Evolutionary conservation across 2,888 invertebrate genomes (phyloP).

Genomic region (Cinara cedri): DNA sequence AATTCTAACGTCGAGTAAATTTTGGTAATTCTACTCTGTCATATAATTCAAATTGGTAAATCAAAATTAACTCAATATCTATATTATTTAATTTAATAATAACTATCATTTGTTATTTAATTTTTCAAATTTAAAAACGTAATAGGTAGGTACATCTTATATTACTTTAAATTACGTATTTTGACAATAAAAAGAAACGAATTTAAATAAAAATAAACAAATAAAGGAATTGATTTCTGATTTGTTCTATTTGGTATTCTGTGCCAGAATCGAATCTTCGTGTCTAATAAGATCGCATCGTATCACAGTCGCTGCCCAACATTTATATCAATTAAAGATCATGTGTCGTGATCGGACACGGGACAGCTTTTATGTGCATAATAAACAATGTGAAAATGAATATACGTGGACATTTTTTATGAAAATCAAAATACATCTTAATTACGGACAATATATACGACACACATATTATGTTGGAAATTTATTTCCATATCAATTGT

Average conservation of each 20-base stretch:
- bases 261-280: constrained; percentile 33
- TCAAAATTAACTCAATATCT: too few species aligned
- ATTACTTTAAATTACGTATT: not conserved
- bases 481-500: too few species aligned
- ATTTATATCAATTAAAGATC: constrained; percentile 54
- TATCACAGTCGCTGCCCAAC: constrained; percentile 34
- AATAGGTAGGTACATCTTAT: too few species aligned
- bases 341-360: constrained; percentile 30
- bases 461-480: not conserved
- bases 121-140: too few species aligned
- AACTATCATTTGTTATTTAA: too few species aligned
- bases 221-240: constrained; percentile 38
- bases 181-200: constrained; percentile 3
- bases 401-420: constrained; percentile 26
- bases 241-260: constrained; percentile 46
- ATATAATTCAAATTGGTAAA: too few species aligned
- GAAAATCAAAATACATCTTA: constrained; percentile 20
- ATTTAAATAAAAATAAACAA: constrained; percentile 19
- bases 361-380: constrained; percentile 6
- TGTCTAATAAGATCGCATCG: constrained; percentile 46
- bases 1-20: too few species aligned
- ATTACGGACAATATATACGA: not conserved
- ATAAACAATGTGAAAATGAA: constrained; percentile 44
- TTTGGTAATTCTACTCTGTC: too few species aligned
- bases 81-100: too few species aligned